Base-by-base conservation (phyloP, 2,888 invertebrate genomes). In the Amphimallon solstitiale region DNA sequence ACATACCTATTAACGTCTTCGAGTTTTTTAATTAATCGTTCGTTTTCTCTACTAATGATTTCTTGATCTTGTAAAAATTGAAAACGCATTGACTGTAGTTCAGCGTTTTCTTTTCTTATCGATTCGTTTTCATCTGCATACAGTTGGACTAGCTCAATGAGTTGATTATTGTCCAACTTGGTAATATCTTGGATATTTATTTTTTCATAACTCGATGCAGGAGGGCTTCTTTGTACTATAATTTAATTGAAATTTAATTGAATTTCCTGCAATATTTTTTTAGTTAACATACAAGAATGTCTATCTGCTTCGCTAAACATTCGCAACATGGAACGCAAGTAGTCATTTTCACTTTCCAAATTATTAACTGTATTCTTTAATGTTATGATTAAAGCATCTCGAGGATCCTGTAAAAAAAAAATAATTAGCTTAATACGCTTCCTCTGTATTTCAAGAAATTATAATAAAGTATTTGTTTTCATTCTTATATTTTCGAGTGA, bases 321-420 rank as follows among this genome's bases (percentile, higher is more conserved):
- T 29, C 43, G 29, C 7, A 93, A 80, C 0, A 92, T 92, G 6
- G 92, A 87, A 71, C 93, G 86, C 2, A 97, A 83, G 76, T 95
- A 95, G 70, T 93, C 91, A 79, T 97, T 97, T 83, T 97, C 97
- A 67, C 89, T 90, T 74, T 94, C 90, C 12, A 97, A 84, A 0
- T 92, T 90, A 65, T 90, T 90, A 6, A 97, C 91, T 83, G 97
- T 96, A 43, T 94, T 85, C 81, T 95, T 95, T 69, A 97, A 81
- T 74, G 92, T 94, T 43, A 97, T 80, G 69, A 97, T 97, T 10
- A 97, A 84, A 2, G 95, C 94, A 79, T 97, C 97, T 70, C 96
- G 85, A 0, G 97, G 95, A 80, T 97, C 97, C 94, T 94, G 76
- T 10, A 62, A 29, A 29, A 7, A 29, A 37, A 54, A 54, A 54